Evolutionary conservation across 2,113 vertebrate species (phyloP), one percentile per base, ranked within the genome.

Genomic region (Menidia beryllina): DNA sequence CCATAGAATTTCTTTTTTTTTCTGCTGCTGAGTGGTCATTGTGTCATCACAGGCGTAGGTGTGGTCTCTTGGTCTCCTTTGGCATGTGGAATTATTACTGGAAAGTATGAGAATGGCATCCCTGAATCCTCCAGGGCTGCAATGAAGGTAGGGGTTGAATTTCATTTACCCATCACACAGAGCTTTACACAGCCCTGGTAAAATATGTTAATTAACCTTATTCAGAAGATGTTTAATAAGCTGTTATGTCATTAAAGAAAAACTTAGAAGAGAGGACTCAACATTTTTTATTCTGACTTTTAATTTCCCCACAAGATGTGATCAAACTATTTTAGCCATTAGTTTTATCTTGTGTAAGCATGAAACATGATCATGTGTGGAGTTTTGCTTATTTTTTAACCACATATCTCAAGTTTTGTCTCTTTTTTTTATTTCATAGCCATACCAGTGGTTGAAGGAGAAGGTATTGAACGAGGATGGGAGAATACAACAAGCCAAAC

Each of bases 1-100:
- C 41, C 10, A 21, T 3, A 26, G 19, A 65, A 52, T 43, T 6
- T 43, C 47, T 5, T 38, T 11, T 53, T 19, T 3, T 11, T 53
- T 19, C 3, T 7, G 17, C 55, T 61, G 43, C 26, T 81, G 20
- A 71, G 7, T 52, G 34, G 1, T 58, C 2, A 4, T 17, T 70
- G 39, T 54, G 20, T 6, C 17, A 1, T 69, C 27, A n/a, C 55
- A 99, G 97, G 97, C 36, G 97, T 99, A 2, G 97, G 97, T 19
- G 97, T 97, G 13, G 97, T 99, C 85, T 98, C 97, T 0, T 99
- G 97, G 97, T 99, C 97, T 23, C 97, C 97, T 0, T 91, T 99
- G 48, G 97, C 97, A 78, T 98, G 97, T 66, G 97, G 97, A 65
- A 97, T 99, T 88, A 98, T 99, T 91, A 97, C 97, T 60, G 97